Percentiles rank a stretch among this genome's conserved stretches.
Evolutionary conservation across 2,797 vertebrate genomes (phyloP).

Genomic region (Nasua narica): DNA sequence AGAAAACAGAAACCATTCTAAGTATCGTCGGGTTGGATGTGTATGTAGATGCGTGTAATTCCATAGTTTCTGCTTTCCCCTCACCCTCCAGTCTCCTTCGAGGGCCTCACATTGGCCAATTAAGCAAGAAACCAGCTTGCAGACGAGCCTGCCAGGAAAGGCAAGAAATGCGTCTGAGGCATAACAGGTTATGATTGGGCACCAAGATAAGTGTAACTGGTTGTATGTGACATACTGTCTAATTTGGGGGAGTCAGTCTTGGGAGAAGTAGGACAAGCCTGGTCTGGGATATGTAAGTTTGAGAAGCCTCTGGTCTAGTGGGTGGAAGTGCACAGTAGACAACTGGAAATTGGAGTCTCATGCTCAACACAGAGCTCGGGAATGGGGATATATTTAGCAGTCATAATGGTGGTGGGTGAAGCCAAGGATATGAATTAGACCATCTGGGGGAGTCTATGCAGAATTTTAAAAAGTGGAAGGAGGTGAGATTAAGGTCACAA

Average conservation of each 20-base stretch:
- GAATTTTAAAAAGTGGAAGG: not conserved
- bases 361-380: not conserved
- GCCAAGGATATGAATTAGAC: not conserved
- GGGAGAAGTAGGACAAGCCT: not conserved
- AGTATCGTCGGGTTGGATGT: not conserved
- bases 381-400: not conserved
- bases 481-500: not conserved
- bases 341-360: not conserved
- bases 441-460: not conserved
- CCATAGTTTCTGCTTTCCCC: not conserved
- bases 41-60: not conserved
- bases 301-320: not conserved
- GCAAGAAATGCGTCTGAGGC: not conserved
- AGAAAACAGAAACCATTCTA: not conserved
- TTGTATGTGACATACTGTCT: no score
- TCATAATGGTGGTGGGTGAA: not conserved
- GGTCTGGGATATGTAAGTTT: not conserved
- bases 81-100: not conserved
- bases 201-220: not conserved
- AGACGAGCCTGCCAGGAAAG: not conserved
- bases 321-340: not conserved
- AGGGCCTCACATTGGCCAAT: not conserved
- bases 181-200: not conserved
- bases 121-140: not conserved
- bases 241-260: not conserved